These are phyloP conservation scores for Herpetotheres cachinnans DNA, from an alignment of 2,113 vertebrate genomes.

Conservation along the genomic window DNA sequence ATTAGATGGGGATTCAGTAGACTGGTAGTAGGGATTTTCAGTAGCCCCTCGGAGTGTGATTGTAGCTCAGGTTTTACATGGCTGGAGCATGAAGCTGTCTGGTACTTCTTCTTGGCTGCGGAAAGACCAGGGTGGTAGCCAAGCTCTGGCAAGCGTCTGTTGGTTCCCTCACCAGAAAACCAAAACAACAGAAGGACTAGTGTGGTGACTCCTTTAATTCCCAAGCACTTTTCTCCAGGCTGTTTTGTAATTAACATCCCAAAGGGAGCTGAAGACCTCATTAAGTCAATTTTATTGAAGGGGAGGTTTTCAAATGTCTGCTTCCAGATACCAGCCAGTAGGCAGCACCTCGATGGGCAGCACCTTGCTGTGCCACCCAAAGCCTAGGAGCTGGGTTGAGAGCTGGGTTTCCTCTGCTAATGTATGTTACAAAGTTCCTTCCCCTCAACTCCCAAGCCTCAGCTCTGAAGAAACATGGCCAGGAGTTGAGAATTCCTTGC, in stretches of 20 bases:
- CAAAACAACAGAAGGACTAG: not conserved
- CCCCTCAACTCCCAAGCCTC: not conserved
- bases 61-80: not conserved
- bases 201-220: not conserved
- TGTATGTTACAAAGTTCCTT: not conserved
- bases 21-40: not conserved
- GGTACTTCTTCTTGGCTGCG: not conserved
- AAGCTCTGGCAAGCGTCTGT: not conserved
- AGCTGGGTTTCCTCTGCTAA: not conserved
- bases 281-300: constrained; percentile 35
- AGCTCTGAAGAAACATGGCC: not conserved
- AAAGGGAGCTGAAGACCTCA: constrained; percentile 33
- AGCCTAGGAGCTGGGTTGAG: not conserved
- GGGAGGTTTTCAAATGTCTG: constrained; percentile 21
- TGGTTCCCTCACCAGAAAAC: not conserved
- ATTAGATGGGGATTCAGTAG: not conserved
- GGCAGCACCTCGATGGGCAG: not conserved
- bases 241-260: constrained; percentile 49
- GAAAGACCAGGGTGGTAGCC: not conserved
- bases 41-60: not conserved
- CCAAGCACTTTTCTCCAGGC: constrained; percentile 8
- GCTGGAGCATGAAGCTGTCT: not conserved
- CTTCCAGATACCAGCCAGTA: not conserved
- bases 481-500: not conserved
- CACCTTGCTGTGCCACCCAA: not conserved